Evolutionary conservation across 2,888 invertebrate species (phyloP).

Genomic region (Troides helena): DNA sequence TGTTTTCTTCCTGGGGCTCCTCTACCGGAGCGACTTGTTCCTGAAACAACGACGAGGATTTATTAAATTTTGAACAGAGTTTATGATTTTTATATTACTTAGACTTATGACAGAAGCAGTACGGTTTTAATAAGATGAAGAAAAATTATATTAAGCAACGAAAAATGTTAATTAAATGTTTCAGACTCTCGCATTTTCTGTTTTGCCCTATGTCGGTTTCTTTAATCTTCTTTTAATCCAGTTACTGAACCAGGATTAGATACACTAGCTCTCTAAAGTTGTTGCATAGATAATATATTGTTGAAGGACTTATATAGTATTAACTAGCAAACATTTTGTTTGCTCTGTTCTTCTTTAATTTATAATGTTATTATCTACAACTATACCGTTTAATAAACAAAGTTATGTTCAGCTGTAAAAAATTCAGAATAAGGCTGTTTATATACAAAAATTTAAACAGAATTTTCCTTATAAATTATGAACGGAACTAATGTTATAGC

Average conservation of each 20-base stretch:
- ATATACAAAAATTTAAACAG: neutral
- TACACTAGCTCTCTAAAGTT: too few species aligned
- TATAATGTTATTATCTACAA: neutral
- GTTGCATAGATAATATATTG: too few species aligned
- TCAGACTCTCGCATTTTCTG: too few species aligned
- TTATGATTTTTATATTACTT: neutral
- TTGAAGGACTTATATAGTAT: too few species aligned
- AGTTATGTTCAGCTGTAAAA: neutral
- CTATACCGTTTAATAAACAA: neutral
- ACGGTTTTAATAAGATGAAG: neutral
- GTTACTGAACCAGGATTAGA: too few species aligned
- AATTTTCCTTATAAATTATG: neutral
- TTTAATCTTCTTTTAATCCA: too few species aligned
- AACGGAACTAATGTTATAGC: slow-evolving; percentile 42
- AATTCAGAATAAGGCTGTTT: too few species aligned
- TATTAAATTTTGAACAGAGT: neutral
- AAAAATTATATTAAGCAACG: neutral
- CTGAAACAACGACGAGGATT: slow-evolving; percentile 44
- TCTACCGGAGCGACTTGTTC: slow-evolving; percentile 70
- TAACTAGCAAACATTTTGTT: neutral
- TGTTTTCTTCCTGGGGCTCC: slow-evolving; percentile 64
- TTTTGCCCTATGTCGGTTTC: too few species aligned
- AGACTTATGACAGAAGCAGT: neutral
- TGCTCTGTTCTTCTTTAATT: neutral
- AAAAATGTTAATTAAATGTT: too few species aligned